phyloP scores from a whole-genome alignment of 2,888 invertebrate species.

The Eustalomyia histrio region DNA sequence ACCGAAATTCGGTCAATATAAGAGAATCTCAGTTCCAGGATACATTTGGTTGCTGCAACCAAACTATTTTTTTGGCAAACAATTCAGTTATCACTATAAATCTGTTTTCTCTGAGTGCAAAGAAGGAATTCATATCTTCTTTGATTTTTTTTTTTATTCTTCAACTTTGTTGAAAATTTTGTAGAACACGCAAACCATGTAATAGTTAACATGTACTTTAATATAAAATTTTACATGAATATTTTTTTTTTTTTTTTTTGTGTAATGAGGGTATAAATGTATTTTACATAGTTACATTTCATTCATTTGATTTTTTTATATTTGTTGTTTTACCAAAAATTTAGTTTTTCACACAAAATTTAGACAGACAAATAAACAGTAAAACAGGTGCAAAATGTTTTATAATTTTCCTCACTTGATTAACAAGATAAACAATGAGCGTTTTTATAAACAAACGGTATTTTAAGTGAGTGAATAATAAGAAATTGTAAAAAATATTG shows the following conservation, averaged over 20 bases:
- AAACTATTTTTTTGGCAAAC: too few species aligned
- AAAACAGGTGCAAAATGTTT: slow-evolving; percentile 48
- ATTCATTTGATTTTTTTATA: neutral
- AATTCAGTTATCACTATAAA: too few species aligned
- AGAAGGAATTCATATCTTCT: too few species aligned
- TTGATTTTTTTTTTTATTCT: neutral
- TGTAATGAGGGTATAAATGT: neutral
- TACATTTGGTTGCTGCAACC: too few species aligned
- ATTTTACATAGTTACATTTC: neutral
- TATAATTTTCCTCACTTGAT: slow-evolving; percentile 42
- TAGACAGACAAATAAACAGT: neutral
- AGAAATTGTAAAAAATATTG: neutral
- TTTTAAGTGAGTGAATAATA: neutral
- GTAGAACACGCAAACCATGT: neutral
- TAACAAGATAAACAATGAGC: slow-evolving; percentile 37
- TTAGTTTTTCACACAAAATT: neutral
- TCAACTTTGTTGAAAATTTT: neutral
- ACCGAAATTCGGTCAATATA: too few species aligned
- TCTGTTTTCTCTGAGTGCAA: too few species aligned
- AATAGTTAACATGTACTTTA: neutral
- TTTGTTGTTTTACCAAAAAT: neutral
- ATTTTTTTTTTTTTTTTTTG: too few species aligned
- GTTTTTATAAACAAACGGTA: neutral
- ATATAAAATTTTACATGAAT: neutral
- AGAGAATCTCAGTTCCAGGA: too few species aligned